phyloP scores from a whole-genome alignment of 2,113 vertebrate species.

The Burhinus bistriatus region DNA sequence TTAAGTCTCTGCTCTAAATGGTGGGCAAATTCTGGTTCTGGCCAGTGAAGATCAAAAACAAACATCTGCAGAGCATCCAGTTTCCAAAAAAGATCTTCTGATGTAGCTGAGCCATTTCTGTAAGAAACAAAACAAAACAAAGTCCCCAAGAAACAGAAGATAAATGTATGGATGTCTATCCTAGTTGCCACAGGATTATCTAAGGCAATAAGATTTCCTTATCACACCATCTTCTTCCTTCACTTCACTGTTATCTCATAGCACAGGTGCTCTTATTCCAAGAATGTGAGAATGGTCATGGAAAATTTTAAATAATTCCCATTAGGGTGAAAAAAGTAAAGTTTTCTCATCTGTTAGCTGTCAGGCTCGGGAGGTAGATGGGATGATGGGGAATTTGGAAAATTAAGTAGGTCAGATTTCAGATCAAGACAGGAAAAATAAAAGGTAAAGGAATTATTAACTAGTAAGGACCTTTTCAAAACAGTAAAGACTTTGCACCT shows the following conservation, averaged over 20 bases:
- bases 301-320: neutral
- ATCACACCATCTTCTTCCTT: neutral
- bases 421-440: neutral
- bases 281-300: neutral
- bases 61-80: constrained; percentile 96
- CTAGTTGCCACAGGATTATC: neutral
- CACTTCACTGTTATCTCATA: neutral
- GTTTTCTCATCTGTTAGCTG: neutral
- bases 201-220: neutral
- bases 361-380: neutral
- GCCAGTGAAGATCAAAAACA: constrained; percentile 94
- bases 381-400: neutral
- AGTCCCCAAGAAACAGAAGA: constrained; percentile 29
- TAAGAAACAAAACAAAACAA: constrained; percentile 35
- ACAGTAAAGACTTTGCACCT: neutral
- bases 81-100: constrained; percentile 98
- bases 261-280: neutral
- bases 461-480: neutral
- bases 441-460: neutral
- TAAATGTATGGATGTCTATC: neutral
- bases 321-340: neutral
- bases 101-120: constrained; percentile 92
- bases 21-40: constrained; percentile 93
- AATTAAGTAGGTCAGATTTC: neutral
- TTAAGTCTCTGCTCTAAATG: constrained; percentile 97